phyloP scores from a whole-genome alignment of 2,797 vertebrate genomes.

The Steatocranus sp. region DNA sequence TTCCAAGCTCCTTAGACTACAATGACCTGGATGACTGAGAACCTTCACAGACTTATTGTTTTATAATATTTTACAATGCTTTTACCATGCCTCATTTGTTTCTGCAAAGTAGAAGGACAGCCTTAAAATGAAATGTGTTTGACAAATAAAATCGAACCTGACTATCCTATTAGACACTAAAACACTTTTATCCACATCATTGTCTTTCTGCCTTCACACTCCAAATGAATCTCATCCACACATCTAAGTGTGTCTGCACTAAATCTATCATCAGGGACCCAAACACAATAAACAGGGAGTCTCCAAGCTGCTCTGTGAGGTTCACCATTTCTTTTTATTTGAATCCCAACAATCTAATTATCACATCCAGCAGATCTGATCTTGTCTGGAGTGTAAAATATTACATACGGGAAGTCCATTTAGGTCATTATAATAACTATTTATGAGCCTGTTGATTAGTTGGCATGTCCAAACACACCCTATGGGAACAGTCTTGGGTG shows the following conservation, averaged over 20 bases:
- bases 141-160: background rate
- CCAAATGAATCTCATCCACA: constrained; percentile 45
- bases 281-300: constrained; percentile 47
- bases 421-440: constrained; percentile 33
- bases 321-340: constrained; percentile 11
- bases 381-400: constrained; percentile 15
- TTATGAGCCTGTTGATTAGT: constrained; percentile 50
- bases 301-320: constrained; percentile 18
- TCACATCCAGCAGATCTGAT: constrained; percentile 54
- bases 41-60: background rate
- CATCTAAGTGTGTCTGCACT: constrained; percentile 36
- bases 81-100: background rate
- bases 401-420: constrained; percentile 13
- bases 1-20: background rate
- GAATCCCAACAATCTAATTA: constrained; percentile 58
- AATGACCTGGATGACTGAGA: background rate
- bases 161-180: constrained; percentile 10
- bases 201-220: constrained; percentile 40
- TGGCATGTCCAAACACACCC: constrained; percentile 43
- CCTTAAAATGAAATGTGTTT: background rate
- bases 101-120: background rate
- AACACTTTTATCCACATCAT: background rate
- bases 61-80: background rate
- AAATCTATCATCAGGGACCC: constrained; percentile 43
- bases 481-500: background rate